A percentile compares a stretch with the other conserved stretches of the same genome.
Conservation (phyloP, 2,797 vertebrate genomes). For the Macrochelys suwanniensis region DNA sequence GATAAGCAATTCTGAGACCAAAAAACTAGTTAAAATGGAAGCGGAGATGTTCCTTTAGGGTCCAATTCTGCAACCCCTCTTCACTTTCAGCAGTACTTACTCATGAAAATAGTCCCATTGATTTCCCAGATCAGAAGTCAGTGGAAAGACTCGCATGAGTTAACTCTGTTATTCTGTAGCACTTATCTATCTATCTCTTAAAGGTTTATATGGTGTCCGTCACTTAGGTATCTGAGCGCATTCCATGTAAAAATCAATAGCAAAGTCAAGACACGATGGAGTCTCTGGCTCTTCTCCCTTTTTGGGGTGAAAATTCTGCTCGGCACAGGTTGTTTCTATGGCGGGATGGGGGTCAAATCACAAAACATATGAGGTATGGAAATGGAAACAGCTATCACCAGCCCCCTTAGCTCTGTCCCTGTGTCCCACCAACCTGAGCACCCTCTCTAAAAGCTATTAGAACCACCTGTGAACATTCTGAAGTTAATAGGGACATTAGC, state of each 20-base stretch:
- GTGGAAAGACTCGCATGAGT: neutral
- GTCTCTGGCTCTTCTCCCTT: neutral
- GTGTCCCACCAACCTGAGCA: neutral
- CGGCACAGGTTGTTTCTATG: too few species aligned
- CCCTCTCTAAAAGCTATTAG: neutral
- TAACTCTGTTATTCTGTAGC: neutral
- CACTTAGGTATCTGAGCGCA: neutral
- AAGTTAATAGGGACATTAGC: neutral
- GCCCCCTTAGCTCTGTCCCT: neutral
- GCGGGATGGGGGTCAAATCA: neutral
- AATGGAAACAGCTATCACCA: too few species aligned
- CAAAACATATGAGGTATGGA: neutral
- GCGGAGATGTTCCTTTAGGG: neutral
- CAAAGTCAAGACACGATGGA: neutral
- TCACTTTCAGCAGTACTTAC: neutral
- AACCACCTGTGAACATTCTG: neutral
- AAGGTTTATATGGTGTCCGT: neutral
- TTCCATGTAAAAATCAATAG: neutral
- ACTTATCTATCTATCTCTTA: neutral
- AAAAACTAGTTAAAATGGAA: neutral
- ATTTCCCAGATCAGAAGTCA: neutral
- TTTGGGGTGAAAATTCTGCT: neutral
- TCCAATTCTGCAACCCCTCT: neutral
- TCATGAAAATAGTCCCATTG: accelerated
- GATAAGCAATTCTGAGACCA: neutral